These are phyloP conservation scores for Cephalotes varians DNA, from an alignment of 2,888 invertebrate species.

Conservation along the genomic window DNA sequence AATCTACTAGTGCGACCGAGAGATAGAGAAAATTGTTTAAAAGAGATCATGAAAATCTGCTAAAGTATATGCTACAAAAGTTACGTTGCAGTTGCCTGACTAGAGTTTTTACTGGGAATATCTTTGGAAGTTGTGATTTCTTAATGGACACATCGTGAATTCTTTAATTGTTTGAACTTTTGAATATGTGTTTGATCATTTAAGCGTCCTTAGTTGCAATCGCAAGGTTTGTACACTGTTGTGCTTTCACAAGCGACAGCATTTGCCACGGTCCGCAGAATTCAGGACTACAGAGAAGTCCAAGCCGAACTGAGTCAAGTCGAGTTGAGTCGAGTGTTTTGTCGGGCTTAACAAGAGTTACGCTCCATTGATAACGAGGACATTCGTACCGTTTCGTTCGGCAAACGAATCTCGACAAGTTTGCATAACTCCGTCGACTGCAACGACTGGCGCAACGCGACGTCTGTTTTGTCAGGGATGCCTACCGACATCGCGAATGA, in stretches of 20 bases:
- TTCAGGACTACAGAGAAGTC: conserved; percentile 44
- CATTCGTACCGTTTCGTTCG: conserved; percentile 57
- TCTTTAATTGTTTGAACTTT: conserved; percentile 14
- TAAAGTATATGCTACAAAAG: not conserved
- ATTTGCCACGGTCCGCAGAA: conserved; percentile 36
- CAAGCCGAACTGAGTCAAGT: conserved; percentile 36
- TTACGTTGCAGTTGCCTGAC: not conserved
- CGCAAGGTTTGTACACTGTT: conserved; percentile 33
- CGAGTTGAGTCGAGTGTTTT: conserved; percentile 47
- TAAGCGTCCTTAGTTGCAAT: conserved; percentile 37
- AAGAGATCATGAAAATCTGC: conserved; percentile 56
- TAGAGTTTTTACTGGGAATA: not conserved
- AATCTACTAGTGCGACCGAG: conserved; percentile 24
- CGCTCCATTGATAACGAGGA: conserved; percentile 70
- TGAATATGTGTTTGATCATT: conserved; percentile 17
- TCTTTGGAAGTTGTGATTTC: not conserved
- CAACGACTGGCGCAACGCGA: conserved; percentile 49
- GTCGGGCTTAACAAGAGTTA: conserved; percentile 68
- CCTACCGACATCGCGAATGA: conserved; percentile 10
- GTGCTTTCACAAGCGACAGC: conserved; percentile 29
- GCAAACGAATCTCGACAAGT: conserved; percentile 71
- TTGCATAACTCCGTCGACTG: conserved; percentile 62
- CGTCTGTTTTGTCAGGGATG: conserved; percentile 47
- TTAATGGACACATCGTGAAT: not conserved
- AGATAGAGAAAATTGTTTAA: conserved; percentile 38